phyloP scores from a whole-genome alignment of 2,888 invertebrate genomes.

The Phanerotoma sp. region DNA sequence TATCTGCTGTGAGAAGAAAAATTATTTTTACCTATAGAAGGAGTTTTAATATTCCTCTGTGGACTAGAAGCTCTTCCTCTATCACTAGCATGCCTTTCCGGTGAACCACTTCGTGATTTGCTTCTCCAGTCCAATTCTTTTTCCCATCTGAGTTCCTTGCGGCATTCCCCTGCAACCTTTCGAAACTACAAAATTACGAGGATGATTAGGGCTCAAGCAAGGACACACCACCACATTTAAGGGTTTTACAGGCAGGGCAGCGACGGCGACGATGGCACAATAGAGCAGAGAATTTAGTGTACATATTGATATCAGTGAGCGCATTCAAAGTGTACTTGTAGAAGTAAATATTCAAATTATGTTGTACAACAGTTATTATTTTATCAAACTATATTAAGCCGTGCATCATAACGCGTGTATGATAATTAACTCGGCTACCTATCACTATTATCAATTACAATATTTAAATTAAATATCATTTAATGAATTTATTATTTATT shows the following conservation, averaged over 20 bases:
- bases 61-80: slow-evolving; percentile 49
- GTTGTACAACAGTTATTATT: not conserved
- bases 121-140: slow-evolving; percentile 56
- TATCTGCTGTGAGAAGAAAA: not conserved
- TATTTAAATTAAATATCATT: too few species aligned
- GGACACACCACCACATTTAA: slow-evolving; percentile 49
- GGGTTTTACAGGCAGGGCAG: slow-evolving; percentile 37
- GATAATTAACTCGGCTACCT: not conserved
- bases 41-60: slow-evolving; percentile 42
- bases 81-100: slow-evolving; percentile 50
- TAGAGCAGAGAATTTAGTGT: slow-evolving; percentile 8
- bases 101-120: slow-evolving; percentile 54
- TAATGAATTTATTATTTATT: too few species aligned
- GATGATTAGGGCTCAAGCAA: slow-evolving; percentile 47
- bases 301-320: not conserved
- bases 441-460: not conserved
- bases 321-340: not conserved
- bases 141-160: slow-evolving; percentile 54
- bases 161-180: slow-evolving; percentile 58
- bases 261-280: too few species aligned
- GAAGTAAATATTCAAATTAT: not conserved
- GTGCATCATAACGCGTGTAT: slow-evolving; percentile 3
- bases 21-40: slow-evolving; percentile 38
- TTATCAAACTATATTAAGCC: slow-evolving; percentile 4
- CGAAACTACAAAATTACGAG: slow-evolving; percentile 57